phyloP scores from a whole-genome alignment of 2,113 vertebrate genomes.

The Gasterosteus aculeatus region DNA sequence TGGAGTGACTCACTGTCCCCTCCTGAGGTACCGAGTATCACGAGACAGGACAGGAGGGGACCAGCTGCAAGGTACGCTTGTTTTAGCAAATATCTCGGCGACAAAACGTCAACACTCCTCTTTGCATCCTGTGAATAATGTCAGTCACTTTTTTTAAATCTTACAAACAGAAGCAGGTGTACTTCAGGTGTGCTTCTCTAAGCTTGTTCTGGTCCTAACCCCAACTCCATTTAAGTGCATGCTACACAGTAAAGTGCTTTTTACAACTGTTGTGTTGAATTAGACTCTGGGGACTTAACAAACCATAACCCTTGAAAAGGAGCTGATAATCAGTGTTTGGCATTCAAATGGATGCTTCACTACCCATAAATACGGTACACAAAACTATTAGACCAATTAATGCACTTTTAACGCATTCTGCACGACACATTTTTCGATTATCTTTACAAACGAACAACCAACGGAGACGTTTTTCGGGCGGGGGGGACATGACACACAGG shows the following conservation, averaged over 20 bases:
- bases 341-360: constrained; percentile 26
- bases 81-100: not conserved
- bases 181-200: not conserved
- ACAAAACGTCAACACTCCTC: not conserved
- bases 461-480: constrained; percentile 7
- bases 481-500: constrained; percentile 1
- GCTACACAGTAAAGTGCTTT: constrained; percentile 24
- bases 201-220: not conserved
- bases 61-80: not conserved
- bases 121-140: not conserved
- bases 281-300: constrained; percentile 37
- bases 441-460: not conserved
- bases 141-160: not conserved
- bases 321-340: constrained; percentile 44
- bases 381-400: constrained; percentile 17
- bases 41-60: not conserved
- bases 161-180: constrained; percentile 7
- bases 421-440: not conserved
- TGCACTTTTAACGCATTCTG: not conserved
- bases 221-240: constrained; percentile 3
- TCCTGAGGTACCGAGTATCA: not conserved
- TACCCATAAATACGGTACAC: constrained; percentile 12
- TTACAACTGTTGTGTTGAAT: constrained; percentile 18
- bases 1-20: not conserved
- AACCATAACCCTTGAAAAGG: constrained; percentile 41